These are phyloP conservation scores for Dyspetes luteomarginatus DNA, from an alignment of 2,888 invertebrate genomes.

Conservation along the genomic window DNA sequence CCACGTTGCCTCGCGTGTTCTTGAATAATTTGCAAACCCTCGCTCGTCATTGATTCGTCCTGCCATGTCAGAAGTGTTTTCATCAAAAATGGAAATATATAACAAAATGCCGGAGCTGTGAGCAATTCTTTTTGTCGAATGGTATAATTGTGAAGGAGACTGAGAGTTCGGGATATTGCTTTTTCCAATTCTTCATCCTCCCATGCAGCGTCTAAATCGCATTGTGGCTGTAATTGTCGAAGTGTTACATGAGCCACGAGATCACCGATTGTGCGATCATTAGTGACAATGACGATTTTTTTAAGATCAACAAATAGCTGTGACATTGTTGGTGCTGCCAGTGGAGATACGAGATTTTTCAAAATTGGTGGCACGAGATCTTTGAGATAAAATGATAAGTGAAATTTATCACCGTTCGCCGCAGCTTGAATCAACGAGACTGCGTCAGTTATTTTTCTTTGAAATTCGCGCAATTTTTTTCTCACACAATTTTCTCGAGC, in stretches of 20 bases:
- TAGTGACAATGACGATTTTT: slow-evolving; percentile 84
- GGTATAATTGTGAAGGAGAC: slow-evolving; percentile 85
- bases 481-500: slow-evolving; percentile 93
- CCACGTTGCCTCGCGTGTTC: slow-evolving; percentile 89
- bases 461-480: slow-evolving; percentile 86
- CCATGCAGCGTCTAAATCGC: slow-evolving; percentile 92
- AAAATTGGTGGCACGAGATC: slow-evolving; percentile 86
- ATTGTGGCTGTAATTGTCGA: slow-evolving; percentile 90
- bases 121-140: slow-evolving; percentile 84
- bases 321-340: slow-evolving; percentile 89
- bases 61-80: slow-evolving; percentile 85
- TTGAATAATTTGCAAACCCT: slow-evolving; percentile 88
- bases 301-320: slow-evolving; percentile 87
- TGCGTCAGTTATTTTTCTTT: slow-evolving; percentile 77
- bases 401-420: slow-evolving; percentile 84
- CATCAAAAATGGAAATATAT: slow-evolving; percentile 91
- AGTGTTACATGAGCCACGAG: slow-evolving; percentile 90
- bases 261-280: slow-evolving; percentile 84
- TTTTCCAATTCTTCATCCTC: slow-evolving; percentile 87
- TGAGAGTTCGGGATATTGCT: slow-evolving; percentile 88
- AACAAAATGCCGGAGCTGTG: slow-evolving; percentile 92
- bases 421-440: slow-evolving; percentile 85
- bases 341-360: slow-evolving; percentile 89
- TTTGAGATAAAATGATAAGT: slow-evolving; percentile 85
- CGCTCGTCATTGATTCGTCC: slow-evolving; percentile 86